Evolutionary conservation across 1,140 invertebrate genomes (phyloP), one percentile per base, ranked within the genome.

Genomic region (Macrosteles quadrilineatus): DNA sequence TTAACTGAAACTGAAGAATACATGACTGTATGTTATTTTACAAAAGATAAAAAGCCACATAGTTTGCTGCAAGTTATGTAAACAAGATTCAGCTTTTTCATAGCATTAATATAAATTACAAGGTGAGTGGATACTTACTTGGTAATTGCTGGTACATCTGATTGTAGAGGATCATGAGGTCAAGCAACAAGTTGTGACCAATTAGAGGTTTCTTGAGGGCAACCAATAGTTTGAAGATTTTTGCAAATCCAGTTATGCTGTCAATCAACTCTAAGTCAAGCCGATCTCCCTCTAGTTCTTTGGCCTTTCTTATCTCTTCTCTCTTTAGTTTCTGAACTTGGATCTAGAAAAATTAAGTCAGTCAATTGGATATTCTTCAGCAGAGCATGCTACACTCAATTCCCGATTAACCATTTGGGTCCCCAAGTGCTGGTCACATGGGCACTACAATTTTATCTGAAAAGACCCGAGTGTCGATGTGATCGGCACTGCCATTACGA

Each of bases 161-260:
- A 73, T 88, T 86, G 76, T 89, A 86, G 53, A 92, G 79, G 47
- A 92, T 83, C 72, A 93, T 79, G 2, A 90, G 76, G 80, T 94
- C 92, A 67, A 88, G 76, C 40, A 91, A 83, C 36, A 87, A 76
- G 80, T 94, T 94, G 78, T 94, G 91, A 0, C 89, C 90, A 36
- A 93, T 79, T 32, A 94, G 82, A 23, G 90, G 90, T 81, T 90
- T 91, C 71, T 87, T 84, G 17, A 83, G 75, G 1, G 77, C 74
- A 14, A 79, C 76, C 3, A 94, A 75, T 0, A 88, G 71, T 45
- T 86, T 80, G 69, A 92, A 88, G 17, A 94, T 78, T 77, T 84
- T 84, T 12, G 89, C 85, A 77, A 93, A 91, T 25, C 91, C 91
- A 67, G 85, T 71, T 50, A 87, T 79, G 67, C 80, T 76, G 53